These are phyloP conservation scores for Actinostola sp. DNA, from an alignment of 92 coral and sea anemone species.

Conservation along the genomic window DNA sequence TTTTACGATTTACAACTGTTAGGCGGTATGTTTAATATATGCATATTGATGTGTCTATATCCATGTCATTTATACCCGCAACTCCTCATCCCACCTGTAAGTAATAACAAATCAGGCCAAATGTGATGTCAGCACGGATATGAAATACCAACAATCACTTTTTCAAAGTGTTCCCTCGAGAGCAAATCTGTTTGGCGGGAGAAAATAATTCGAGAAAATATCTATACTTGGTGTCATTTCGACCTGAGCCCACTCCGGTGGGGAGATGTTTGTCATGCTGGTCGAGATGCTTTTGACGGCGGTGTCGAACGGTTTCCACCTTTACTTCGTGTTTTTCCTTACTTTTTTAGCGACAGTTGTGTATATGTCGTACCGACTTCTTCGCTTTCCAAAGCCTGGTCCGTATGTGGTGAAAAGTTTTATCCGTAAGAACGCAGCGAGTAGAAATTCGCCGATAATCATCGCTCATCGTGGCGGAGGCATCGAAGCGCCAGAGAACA, in stretches of 20 bases:
- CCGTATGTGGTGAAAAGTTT: constrained; percentile 87
- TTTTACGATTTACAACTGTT: neutral
- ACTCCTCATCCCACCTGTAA: constrained; percentile 25
- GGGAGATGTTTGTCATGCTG: constrained; percentile 73
- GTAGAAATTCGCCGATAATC: constrained; percentile 67
- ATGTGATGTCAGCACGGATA: constrained; percentile 23
- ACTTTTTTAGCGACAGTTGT: constrained; percentile 57
- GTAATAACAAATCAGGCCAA: constrained; percentile 30
- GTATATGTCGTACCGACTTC: constrained; percentile 69
- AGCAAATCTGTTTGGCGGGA: neutral
- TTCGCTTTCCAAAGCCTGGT: constrained; percentile 84
- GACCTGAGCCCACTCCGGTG: constrained; percentile 11
- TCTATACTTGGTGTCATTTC: neutral
- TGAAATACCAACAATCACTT: neutral
- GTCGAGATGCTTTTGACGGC: constrained; percentile 85
- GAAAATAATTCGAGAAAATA: too few species aligned
- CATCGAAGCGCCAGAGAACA: constrained; percentile 90
- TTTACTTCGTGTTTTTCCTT: constrained; percentile 71
- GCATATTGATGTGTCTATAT: neutral
- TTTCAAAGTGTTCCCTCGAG: neutral
- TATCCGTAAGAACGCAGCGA: constrained; percentile 59
- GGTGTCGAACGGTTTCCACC: constrained; percentile 74
- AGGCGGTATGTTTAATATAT: too few species aligned
- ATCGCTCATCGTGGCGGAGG: constrained; percentile 89
- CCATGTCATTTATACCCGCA: constrained; percentile 17